A percentile compares a stretch with the other conserved stretches of the same genome.
These are phyloP conservation scores for Andrena dorsata DNA, from an alignment of 2,888 invertebrate genomes.

Conservation along the genomic window DNA sequence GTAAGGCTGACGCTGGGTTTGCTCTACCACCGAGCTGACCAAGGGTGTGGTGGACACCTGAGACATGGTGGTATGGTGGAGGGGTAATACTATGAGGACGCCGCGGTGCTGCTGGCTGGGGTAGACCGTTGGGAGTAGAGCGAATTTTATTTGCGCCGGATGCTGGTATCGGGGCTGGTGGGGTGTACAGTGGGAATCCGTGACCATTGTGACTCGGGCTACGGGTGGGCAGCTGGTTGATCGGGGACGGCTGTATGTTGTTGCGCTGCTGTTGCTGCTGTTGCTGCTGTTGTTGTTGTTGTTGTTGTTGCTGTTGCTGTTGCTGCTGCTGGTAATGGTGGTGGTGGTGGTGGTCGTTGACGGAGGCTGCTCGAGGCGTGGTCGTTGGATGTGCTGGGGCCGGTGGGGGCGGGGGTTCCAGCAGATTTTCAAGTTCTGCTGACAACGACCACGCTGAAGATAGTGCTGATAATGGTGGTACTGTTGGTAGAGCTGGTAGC, in stretches of 20 bases:
- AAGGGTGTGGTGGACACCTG: constrained; percentile 85
- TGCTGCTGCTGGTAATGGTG: constrained; percentile 48
- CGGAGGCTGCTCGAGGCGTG: constrained; percentile 69
- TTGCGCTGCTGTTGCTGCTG: constrained; percentile 72
- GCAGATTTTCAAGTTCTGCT: constrained; percentile 80
- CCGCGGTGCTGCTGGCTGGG: constrained; percentile 82
- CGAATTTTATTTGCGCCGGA: constrained; percentile 81
- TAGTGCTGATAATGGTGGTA: constrained; percentile 79
- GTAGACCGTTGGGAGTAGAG: constrained; percentile 81
- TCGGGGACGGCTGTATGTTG: constrained; percentile 78
- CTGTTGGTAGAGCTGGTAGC: constrained; percentile 78
- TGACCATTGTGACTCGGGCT: constrained; percentile 82
- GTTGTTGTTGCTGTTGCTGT: constrained; percentile 70
- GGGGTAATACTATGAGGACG: constrained; percentile 87
- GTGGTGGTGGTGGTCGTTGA: constrained; percentile 72
- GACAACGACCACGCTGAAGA: constrained; percentile 79
- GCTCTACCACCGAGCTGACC: constrained; percentile 76
- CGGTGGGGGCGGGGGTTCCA: constrained; percentile 83
- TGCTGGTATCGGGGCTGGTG: constrained; percentile 85
- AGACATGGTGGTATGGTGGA: constrained; percentile 84
- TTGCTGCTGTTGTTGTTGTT: constrained; percentile 70
- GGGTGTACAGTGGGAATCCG: constrained; percentile 87
- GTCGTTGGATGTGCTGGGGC: constrained; percentile 79
- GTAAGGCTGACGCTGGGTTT: constrained; percentile 60
- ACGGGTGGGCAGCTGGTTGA: constrained; percentile 78